Evolutionary conservation across 2,888 invertebrate genomes (phyloP), one percentile per base, ranked within the genome.

Genomic region (Zeuzera pyrina): DNA sequence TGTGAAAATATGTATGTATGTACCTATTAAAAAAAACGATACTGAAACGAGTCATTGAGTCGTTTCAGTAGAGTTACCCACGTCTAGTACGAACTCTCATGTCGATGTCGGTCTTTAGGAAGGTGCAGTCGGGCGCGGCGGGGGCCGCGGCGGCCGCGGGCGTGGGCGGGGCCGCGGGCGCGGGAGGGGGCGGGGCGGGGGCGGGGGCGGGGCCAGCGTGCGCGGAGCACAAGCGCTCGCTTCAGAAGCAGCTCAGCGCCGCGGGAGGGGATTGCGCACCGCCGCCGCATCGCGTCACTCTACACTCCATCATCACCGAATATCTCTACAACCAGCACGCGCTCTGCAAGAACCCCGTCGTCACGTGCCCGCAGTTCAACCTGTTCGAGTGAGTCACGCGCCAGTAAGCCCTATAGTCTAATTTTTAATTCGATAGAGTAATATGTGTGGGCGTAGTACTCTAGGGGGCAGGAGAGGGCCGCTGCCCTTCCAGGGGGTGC

Each of bases 291-390:
- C 60, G 86, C 4, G 88, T 91, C 33, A 91, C 93, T 0, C 81
- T 98, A 13, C 94, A 96, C 68, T 92, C 93, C 25, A 97, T 99
- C 56, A 94, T 98, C 42, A 97, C 95, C 0, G 97, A 98, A 71
- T 98, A 98, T 78, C 86, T 98, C 31, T 92, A 96, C 50, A 96
- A 97, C 78, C 98, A 99, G 71, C 99, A 99, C 78, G 92, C 97
- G n/a, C 83, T 95, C 4, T 99, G 99, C 84, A 94, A 94, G 77
- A 96, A 98, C 74, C 99, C 99, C 0, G 96, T 99, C 83, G 93
- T 94, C 16, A 97, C 97, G 0, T 98, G 98, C 73, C 98, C 98
- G 0, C 95, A 95, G 61, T 98, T 98, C 63, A 95, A 96, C 66
- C 84, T 98, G 21, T 94, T 96, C 58, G 87, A 89, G 91, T 93